Conservation (phyloP, 2,888 invertebrate genomes). For the Pristionchus arcanus region DNA sequence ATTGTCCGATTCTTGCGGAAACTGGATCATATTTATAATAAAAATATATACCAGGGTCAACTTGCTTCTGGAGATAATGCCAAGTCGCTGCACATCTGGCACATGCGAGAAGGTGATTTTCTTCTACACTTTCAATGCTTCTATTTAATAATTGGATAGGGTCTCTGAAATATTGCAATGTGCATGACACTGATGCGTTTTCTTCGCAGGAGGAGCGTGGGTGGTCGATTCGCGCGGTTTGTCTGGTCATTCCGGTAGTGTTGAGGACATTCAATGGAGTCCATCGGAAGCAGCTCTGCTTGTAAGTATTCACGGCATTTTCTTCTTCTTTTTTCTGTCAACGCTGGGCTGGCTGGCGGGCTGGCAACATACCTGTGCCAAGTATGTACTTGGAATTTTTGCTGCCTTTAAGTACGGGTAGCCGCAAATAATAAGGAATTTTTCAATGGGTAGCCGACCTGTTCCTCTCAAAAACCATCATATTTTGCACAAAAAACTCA, state of each 20-base stretch:
- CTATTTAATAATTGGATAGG: background rate
- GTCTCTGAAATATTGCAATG: background rate
- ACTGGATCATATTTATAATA: no score
- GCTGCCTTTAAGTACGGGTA: no score
- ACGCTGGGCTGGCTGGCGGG: no score
- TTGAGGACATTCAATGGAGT: constrained; percentile 99
- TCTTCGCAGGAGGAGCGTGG: constrained; percentile 88
- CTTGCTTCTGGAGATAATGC: constrained; percentile 95
- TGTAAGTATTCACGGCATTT: constrained; percentile 11
- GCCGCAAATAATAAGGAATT: no score
- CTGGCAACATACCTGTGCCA: no score
- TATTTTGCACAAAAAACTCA: no score
- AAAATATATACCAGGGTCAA: constrained; percentile 82
- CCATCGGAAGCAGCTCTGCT: constrained; percentile 92
- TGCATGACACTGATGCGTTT: constrained; percentile 89
- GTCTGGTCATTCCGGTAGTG: constrained; percentile 89
- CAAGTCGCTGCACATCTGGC: constrained; percentile 95
- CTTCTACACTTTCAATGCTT: background rate
- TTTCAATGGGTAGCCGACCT: no score
- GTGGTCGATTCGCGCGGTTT: constrained; percentile 91
- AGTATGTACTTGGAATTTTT: no score
- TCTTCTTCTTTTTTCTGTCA: background rate
- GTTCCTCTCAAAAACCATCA: no score
- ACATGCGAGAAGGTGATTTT: constrained; percentile 86
- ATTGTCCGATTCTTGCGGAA: no score